A percentile compares a stretch with the other conserved stretches of the same genome.
phyloP scores from a whole-genome alignment of 2,797 vertebrate species.

The Capromys pilorides region DNA sequence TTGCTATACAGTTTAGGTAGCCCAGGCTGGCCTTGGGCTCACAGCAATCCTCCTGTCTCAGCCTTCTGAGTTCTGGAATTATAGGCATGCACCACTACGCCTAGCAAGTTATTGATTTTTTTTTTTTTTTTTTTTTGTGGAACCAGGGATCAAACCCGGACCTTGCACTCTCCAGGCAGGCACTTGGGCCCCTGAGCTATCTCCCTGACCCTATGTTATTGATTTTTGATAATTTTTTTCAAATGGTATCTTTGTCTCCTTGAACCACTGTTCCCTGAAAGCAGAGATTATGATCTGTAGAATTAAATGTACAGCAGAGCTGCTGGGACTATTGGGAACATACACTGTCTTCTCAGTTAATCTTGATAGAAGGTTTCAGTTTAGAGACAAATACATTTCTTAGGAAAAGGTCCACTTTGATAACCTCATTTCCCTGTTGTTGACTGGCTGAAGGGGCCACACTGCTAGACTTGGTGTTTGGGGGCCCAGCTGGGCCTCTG shows the following conservation, averaged over 20 bases:
- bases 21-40: too few relatives aligned
- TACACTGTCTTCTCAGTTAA: not conserved
- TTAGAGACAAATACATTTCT: not conserved
- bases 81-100: too few relatives aligned
- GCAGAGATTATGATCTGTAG: not conserved
- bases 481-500: not conserved
- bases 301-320: not conserved
- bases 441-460: not conserved
- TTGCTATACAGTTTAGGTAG: too few relatives aligned
- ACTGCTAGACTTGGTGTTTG: not conserved
- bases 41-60: too few relatives aligned
- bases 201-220: too few relatives aligned
- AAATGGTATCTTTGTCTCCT: not conserved
- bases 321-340: not conserved
- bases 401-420: not conserved
- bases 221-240: not conserved
- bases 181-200: too few relatives aligned
- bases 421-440: not conserved
- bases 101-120: not conserved
- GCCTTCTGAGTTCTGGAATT: too few relatives aligned
- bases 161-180: too few relatives aligned
- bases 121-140: too few relatives aligned
- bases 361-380: not conserved
- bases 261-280: not conserved
- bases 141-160: too few relatives aligned